A percentile compares a stretch with the other conserved stretches of the same genome.
phyloP scores from a whole-genome alignment of 2,113 vertebrate species.

The Merops nubicus region DNA sequence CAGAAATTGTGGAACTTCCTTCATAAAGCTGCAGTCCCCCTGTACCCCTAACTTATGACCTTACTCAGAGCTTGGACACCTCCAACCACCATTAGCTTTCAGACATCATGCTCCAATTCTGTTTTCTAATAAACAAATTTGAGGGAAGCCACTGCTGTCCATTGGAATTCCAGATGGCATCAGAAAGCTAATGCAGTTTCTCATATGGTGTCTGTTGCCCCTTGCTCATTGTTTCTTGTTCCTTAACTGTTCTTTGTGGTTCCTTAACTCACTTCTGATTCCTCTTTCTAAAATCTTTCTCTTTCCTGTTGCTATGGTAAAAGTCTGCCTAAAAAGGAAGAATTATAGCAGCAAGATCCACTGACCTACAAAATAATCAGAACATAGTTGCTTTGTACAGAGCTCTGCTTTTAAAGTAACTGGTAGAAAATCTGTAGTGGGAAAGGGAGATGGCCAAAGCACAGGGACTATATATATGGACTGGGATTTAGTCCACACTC shows the following conservation, averaged over 20 bases:
- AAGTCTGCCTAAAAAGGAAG: constrained; percentile 2
- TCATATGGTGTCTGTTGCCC: neutral
- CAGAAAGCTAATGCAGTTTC: neutral
- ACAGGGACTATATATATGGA: neutral
- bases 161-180: neutral
- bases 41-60: neutral
- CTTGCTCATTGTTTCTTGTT: neutral
- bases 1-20: neutral
- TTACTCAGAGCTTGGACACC: neutral
- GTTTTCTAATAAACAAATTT: neutral
- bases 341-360: constrained; percentile 23
- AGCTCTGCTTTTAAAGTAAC: neutral
- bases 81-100: neutral
- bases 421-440: neutral
- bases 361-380: constrained; percentile 42
- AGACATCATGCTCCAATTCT: neutral
- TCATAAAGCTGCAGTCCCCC: neutral
- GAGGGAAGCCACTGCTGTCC: neutral
- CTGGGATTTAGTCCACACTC: neutral
- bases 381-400: neutral
- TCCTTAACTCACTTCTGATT: neutral
- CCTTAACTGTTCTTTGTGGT: neutral
- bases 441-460: neutral
- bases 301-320: constrained; percentile 61
- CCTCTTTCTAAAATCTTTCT: constrained; percentile 19